phyloP scores from a whole-genome alignment of 2,113 vertebrate genomes.

The Callaeas wilsoni region DNA sequence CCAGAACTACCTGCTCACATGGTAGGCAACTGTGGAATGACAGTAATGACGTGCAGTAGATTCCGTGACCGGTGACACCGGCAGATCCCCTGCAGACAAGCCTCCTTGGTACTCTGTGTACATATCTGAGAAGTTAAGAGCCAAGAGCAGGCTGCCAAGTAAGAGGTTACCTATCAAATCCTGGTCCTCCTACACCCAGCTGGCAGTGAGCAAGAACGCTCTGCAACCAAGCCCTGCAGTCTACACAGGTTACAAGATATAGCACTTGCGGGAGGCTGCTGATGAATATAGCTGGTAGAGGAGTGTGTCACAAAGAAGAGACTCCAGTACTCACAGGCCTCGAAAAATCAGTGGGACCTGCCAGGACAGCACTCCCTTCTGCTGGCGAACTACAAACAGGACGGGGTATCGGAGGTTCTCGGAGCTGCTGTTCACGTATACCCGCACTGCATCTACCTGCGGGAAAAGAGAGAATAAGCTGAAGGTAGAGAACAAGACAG shows the following conservation, averaged over 20 bases:
- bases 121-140: not conserved
- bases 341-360: slow-evolving; percentile 79
- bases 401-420: slow-evolving; percentile 75
- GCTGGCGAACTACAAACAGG: slow-evolving; percentile 80
- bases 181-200: not conserved
- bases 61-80: not conserved
- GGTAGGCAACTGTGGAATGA: not conserved
- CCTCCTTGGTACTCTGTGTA: not conserved
- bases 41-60: not conserved
- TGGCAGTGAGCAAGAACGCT: not conserved
- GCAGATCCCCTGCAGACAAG: not conserved
- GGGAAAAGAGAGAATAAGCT: not conserved
- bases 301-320: not conserved
- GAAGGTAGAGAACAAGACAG: not conserved
- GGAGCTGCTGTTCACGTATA: slow-evolving; percentile 72
- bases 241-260: not conserved
- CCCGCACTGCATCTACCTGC: slow-evolving; percentile 75
- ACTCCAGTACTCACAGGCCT: slow-evolving; percentile 74
- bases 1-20: not conserved
- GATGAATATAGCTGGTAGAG: not conserved
- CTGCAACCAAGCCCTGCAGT: not conserved
- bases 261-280: not conserved
- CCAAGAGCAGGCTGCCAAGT: not conserved
- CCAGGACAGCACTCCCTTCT: slow-evolving; percentile 80
- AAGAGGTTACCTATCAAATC: not conserved